These are phyloP conservation scores for Sinohyriopsis cumingii DNA, from an alignment of 2,888 invertebrate genomes.

Conservation along the genomic window DNA sequence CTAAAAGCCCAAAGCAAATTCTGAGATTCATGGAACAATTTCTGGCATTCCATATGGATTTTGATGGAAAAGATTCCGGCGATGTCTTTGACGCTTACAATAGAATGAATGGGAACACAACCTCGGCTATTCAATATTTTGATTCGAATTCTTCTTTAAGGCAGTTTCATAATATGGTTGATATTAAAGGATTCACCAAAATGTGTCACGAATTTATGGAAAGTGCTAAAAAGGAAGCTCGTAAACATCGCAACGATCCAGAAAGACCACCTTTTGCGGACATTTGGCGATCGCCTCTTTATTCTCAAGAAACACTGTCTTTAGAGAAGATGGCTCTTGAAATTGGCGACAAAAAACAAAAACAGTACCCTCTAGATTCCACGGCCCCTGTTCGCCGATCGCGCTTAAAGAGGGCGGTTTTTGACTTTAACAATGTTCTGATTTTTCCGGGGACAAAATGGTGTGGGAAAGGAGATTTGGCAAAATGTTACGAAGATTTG, in stretches of 20 bases:
- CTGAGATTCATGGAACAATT: slow-evolving; percentile 43
- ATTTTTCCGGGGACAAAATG: slow-evolving; percentile 93
- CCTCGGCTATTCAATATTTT: slow-evolving; percentile 16
- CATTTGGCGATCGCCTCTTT: background rate
- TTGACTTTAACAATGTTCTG: slow-evolving; percentile 74
- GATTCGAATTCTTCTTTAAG: slow-evolving; percentile 8
- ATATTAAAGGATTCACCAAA: slow-evolving; percentile 13
- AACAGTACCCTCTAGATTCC: slow-evolving; percentile 5
- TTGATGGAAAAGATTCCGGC: slow-evolving; percentile 18
- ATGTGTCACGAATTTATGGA: slow-evolving; percentile 23
- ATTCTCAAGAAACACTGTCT: background rate
- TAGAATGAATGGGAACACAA: slow-evolving; percentile 11
- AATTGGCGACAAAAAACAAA: slow-evolving; percentile 9
- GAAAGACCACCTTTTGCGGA: slow-evolving; percentile 20
- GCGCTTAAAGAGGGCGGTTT: slow-evolving; percentile 25
- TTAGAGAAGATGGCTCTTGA: slow-evolving; percentile 12
- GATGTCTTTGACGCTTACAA: slow-evolving; percentile 21
- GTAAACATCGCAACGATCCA: slow-evolving; percentile 14
- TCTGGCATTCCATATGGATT: slow-evolving; percentile 3
- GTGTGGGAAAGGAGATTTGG: slow-evolving; percentile 92
- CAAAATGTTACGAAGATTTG: slow-evolving; percentile 85
- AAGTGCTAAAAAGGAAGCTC: slow-evolving; percentile 15
- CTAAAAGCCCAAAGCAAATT: slow-evolving; percentile 36
- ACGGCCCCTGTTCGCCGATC: slow-evolving; percentile 18
- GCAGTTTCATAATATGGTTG: slow-evolving; percentile 14